phyloP scores from a whole-genome alignment of 2,888 invertebrate genomes.

The Erynnis tages region DNA sequence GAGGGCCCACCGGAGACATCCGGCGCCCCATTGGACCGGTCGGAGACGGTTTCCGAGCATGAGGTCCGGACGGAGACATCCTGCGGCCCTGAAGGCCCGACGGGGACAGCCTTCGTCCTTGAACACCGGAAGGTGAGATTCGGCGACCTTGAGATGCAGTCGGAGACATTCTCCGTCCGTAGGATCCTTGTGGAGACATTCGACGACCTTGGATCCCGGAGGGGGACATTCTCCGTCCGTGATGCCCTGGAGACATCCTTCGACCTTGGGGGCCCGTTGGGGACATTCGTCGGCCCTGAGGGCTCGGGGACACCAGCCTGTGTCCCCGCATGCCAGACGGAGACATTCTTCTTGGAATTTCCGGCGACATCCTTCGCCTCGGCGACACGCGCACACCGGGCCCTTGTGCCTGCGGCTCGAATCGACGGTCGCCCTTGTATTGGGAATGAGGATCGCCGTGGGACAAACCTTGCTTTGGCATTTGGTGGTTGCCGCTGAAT shows the following conservation, averaged over 20 bases:
- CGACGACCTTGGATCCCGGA: constrained; percentile 30
- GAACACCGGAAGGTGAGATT: constrained; percentile 36
- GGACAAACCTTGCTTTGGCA: background rate
- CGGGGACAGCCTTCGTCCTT: constrained; percentile 35
- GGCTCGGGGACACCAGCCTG: background rate
- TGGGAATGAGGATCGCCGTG: constrained; percentile 23
- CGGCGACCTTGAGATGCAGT: constrained; percentile 33
- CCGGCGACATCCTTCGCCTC: constrained; percentile 30
- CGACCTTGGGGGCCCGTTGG: constrained; percentile 1
- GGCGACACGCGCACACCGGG: constrained; percentile 32
- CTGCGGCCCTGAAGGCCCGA: background rate
- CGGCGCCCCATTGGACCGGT: constrained; percentile 1
- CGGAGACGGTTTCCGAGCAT: constrained; percentile 16
- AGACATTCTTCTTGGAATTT: constrained; percentile 19
- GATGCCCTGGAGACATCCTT: background rate
- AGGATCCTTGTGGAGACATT: constrained; percentile 37
- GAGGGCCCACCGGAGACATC: constrained; percentile 4
- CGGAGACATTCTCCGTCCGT: constrained; percentile 35
- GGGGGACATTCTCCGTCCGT: constrained; percentile 28
- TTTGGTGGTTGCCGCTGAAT: constrained; percentile 27
- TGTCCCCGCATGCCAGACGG: constrained; percentile 2
- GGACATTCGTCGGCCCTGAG: constrained; percentile 15
- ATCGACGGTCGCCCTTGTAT: constrained; percentile 29
- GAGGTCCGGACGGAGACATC: background rate
- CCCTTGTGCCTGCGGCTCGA: constrained; percentile 21